phyloP scores from a whole-genome alignment of 2,797 vertebrate species.

The Lacerta viridis region DNA sequence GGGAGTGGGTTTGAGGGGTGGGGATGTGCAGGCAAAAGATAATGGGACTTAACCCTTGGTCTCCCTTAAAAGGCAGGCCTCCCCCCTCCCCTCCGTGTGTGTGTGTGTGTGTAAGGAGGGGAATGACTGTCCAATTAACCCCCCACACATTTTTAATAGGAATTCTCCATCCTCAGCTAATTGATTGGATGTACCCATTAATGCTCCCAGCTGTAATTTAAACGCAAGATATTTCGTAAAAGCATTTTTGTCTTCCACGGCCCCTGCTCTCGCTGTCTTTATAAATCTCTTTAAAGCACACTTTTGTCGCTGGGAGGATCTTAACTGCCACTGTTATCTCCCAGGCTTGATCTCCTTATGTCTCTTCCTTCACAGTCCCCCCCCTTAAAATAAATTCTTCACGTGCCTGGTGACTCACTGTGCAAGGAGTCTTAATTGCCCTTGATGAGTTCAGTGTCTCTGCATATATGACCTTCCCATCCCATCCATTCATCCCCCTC shows the following conservation, averaged over 20 bases:
- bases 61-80: background rate
- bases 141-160: background rate
- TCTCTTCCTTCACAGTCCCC: background rate
- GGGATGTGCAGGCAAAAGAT: background rate
- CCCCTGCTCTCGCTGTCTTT: background rate
- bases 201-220: background rate
- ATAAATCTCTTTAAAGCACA: conserved; percentile 4
- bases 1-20: too few species aligned
- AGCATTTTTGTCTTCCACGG: background rate
- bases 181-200: background rate
- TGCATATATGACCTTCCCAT: background rate
- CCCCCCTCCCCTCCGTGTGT: too few species aligned
- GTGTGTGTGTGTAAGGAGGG: too few species aligned
- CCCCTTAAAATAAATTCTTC: background rate
- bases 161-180: background rate
- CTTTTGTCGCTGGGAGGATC: background rate
- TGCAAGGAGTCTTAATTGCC: background rate
- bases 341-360: background rate
- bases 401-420: background rate
- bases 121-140: conserved; percentile 5
- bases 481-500: background rate
- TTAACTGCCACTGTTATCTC: background rate
- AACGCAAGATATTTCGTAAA: conserved; percentile 9
- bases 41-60: background rate
- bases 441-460: background rate